Evolutionary conservation across 2,888 invertebrate genomes (phyloP).

Genomic region (Hyppa rectilinea): DNA sequence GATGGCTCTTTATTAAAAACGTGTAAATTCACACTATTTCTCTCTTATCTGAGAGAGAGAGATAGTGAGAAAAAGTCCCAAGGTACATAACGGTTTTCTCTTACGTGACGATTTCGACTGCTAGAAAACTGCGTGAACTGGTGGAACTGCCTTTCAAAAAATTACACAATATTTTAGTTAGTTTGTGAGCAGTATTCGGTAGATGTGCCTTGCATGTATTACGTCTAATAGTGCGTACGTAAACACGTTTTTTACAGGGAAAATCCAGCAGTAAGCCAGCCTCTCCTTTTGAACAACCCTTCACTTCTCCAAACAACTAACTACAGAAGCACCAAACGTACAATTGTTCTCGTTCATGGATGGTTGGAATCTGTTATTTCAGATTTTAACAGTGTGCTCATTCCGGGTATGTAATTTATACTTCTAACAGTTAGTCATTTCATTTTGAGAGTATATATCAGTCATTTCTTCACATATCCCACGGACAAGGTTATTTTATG

Average conservation of each 20-base stretch:
- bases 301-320: slow-evolving; percentile 70
- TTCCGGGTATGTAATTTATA: slow-evolving; percentile 70
- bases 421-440: not conserved
- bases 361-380: slow-evolving; percentile 74
- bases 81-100: no score
- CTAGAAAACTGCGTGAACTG: no score
- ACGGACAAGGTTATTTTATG: not conserved
- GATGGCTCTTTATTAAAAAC: no score
- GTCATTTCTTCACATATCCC: not conserved
- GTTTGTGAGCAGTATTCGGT: not conserved
- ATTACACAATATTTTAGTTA: not conserved
- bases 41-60: no score
- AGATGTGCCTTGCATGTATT: no score
- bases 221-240: not conserved
- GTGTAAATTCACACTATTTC: no score
- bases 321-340: slow-evolving; percentile 72
- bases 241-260: slow-evolving; percentile 64
- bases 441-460: not conserved
- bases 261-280: slow-evolving; percentile 78
- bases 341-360: slow-evolving; percentile 78
- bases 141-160: not conserved
- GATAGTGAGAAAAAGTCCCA: no score
- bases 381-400: slow-evolving; percentile 73
- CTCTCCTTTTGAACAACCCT: slow-evolving; percentile 72
- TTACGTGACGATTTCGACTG: no score